A percentile compares a stretch with the other conserved stretches of the same genome.
phyloP scores from a whole-genome alignment of 2,888 invertebrate species.

The Galerucella calmariensis region DNA sequence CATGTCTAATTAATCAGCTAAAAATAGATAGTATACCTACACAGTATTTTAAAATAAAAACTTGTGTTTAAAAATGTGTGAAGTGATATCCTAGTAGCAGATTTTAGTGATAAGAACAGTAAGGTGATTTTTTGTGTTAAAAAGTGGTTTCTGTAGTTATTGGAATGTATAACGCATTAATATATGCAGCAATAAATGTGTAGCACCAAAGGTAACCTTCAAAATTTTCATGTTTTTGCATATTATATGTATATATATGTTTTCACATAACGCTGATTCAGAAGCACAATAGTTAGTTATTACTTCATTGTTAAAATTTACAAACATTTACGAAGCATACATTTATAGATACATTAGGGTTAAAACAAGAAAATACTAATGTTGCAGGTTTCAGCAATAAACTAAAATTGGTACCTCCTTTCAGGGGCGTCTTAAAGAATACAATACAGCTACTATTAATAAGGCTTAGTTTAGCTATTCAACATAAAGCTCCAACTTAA shows the following conservation, averaged over 20 bases:
- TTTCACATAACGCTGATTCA: not conserved
- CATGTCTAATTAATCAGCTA: constrained; percentile 20
- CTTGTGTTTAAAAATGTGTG: constrained; percentile 20
- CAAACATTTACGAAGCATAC: not conserved
- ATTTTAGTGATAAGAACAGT: constrained; percentile 26
- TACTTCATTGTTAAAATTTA: not conserved
- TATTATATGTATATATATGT: not conserved
- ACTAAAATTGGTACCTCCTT: not conserved
- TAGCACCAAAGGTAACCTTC: constrained; percentile 30
- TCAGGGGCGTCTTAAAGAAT: not conserved
- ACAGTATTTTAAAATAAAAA: constrained; percentile 8
- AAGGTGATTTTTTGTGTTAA: constrained; percentile 18
- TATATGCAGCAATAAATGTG: constrained; percentile 30
- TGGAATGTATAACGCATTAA: constrained; percentile 31
- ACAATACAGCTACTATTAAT: not conserved
- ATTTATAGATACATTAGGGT: too few species aligned
- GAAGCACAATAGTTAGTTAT: not conserved
- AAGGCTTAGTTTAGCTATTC: not conserved
- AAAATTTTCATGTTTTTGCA: constrained; percentile 7
- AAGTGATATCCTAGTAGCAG: constrained; percentile 25
- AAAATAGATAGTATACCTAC: constrained; percentile 23
- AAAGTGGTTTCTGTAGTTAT: constrained; percentile 24
- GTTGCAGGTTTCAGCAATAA: not conserved
- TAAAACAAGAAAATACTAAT: not conserved
- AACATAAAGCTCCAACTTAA: not conserved